Percentiles rank a stretch among this genome's conserved stretches.
Conservation (phyloP, 2,113 vertebrate genomes). For the Cinclus mexicanus region DNA sequence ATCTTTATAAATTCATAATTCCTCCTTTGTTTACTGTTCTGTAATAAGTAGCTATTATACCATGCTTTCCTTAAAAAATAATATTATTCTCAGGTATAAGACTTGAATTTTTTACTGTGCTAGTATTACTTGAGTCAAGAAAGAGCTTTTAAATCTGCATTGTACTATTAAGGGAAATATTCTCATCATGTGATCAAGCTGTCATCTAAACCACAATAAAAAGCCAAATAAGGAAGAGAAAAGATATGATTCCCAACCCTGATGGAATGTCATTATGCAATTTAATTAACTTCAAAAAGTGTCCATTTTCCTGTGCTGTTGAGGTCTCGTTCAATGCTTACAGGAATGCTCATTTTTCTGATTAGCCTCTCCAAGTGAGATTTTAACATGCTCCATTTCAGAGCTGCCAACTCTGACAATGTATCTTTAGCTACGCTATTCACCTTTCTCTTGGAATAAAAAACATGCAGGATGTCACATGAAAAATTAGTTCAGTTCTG, state of each 20-base stretch:
- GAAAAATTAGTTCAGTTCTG: background rate
- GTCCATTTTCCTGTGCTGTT: background rate
- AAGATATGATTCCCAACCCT: background rate
- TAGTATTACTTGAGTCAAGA: background rate
- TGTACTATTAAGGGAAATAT: background rate
- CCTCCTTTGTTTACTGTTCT: background rate
- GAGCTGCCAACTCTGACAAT: background rate
- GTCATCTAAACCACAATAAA: background rate
- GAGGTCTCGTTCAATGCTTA: background rate
- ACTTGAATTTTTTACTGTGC: background rate
- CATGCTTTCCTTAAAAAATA: background rate
- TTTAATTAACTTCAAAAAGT: background rate
- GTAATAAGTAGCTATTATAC: background rate
- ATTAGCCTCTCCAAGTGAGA: background rate
- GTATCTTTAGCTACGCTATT: background rate
- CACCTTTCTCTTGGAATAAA: background rate
- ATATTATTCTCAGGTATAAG: background rate
- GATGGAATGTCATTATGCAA: background rate
- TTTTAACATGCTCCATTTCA: background rate
- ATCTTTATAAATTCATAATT: background rate
- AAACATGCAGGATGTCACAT: background rate
- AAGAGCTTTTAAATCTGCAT: background rate
- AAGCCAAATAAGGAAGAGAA: background rate
- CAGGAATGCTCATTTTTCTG: background rate
- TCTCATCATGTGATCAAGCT: background rate